Evolutionary conservation across 2,888 invertebrate genomes (phyloP).

Genomic region (Zhuqinia jingwanae): DNA sequence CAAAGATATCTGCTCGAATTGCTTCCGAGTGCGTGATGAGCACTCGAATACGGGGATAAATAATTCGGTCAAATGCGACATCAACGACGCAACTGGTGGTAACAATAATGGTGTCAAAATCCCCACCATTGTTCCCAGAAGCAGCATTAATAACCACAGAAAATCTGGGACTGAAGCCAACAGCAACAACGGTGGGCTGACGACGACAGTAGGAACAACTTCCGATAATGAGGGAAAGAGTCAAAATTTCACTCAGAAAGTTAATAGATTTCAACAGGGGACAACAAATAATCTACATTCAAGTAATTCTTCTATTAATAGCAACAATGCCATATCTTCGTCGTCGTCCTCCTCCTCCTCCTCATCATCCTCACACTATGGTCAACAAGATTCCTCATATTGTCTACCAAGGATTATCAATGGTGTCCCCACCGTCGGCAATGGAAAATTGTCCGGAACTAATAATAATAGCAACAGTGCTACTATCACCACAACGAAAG

Average conservation of each 20-base stretch:
- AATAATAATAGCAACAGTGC: conserved; percentile 47
- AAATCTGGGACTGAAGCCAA: conserved; percentile 43
- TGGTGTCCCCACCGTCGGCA: conserved; percentile 42
- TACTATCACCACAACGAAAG: conserved; percentile 54
- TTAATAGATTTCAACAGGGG: conserved; percentile 55
- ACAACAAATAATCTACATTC: neutral
- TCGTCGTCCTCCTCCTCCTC: too few species aligned
- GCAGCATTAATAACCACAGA: conserved; percentile 45
- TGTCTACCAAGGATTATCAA: conserved; percentile 51
- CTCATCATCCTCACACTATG: conserved; percentile 14
- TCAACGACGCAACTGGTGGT: conserved; percentile 44
- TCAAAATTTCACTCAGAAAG: conserved; percentile 39
- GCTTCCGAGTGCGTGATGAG: conserved; percentile 80
- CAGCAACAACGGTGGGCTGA: neutral
- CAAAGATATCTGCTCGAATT: conserved; percentile 81
- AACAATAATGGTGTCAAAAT: conserved; percentile 47
- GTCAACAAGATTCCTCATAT: conserved; percentile 48
- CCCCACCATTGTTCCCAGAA: conserved; percentile 54
- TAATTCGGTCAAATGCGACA: conserved; percentile 73
- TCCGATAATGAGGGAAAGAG: neutral
- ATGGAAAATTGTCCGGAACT: conserved; percentile 65
- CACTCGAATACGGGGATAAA: conserved; percentile 72
- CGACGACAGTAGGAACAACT: neutral
- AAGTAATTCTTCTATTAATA: neutral
- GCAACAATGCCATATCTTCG: conserved; percentile 29